These are phyloP conservation scores for Cricetomys ansorgei DNA, from an alignment of 2,113 vertebrate species.

Conservation along the genomic window DNA sequence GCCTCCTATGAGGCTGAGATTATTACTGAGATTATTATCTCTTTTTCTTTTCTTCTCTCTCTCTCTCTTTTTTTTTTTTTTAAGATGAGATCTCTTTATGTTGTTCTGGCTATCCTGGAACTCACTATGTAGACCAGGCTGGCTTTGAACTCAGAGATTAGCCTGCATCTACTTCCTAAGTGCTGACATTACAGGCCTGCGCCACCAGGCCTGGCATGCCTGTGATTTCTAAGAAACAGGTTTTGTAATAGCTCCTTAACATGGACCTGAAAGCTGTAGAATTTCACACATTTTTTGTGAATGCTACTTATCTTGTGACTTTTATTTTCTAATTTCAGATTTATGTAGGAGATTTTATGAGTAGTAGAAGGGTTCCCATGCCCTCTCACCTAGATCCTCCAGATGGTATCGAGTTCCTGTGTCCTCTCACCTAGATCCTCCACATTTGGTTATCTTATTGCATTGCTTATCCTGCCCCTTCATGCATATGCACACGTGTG, in stretches of 20 bases:
- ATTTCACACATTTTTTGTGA: conserved; percentile 40
- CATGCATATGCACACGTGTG: background rate
- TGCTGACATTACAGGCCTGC: background rate
- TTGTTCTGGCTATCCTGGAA: background rate
- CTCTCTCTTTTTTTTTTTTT: background rate
- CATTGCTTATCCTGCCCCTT: background rate
- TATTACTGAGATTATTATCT: too few species aligned
- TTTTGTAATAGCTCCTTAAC: conserved; percentile 3
- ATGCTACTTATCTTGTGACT: conserved; percentile 11
- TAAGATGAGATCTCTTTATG: background rate
- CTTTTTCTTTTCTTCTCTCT: background rate
- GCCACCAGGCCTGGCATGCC: background rate
- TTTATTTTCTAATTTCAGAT: conserved; percentile 60
- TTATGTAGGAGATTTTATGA: background rate
- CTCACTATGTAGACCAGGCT: background rate
- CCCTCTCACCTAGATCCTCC: conserved; percentile 10
- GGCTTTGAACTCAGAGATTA: background rate
- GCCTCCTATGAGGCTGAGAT: too few species aligned
- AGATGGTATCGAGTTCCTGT: background rate
- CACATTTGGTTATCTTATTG: conserved; percentile 4
- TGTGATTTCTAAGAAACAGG: conserved; percentile 44
- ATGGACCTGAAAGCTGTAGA: conserved; percentile 46
- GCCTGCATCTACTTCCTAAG: too few species aligned
- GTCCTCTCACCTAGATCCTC: background rate
- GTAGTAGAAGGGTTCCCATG: background rate